Base-by-base conservation (phyloP, 2,888 invertebrate genomes). In the Diarsia rubi region DNA sequence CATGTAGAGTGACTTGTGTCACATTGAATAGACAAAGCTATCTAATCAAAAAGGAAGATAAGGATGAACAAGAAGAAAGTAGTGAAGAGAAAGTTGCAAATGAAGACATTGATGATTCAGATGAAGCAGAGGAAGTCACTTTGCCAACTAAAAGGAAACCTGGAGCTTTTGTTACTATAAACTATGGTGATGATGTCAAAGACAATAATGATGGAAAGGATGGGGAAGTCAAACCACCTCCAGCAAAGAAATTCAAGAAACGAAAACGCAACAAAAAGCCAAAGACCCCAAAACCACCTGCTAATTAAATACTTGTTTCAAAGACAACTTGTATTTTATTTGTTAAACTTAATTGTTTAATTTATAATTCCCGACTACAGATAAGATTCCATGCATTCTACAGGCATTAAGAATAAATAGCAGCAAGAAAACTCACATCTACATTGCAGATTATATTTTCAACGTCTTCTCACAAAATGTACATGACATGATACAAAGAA, bases 1-100 rank as follows among this genome's bases (percentile, higher is more conserved):
- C 97, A 8, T 98, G 98, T 90, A 97, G 98, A 88, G 97, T 98
- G 21, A 98, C 98, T 24, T 98, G 98, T 90, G 92, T 98, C 69
- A 95, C 97, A 72, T 92, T 98, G 47, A 95, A 97, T 83, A 96
- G 94, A 90, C 95, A 96, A 77, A 93, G 89, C 79, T 93, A 94
- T 88, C 86, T 94, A 44, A 90, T 95, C 45, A 94, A 95, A 81
- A 95, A 95, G 76, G 96, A 96, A 86, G 93, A 95, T n/a, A 75
- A 88, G 31, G 83, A 88, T 67, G 90, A 92, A 49, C 86, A 89
- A 77, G 86, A 89, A 78, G 81, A 86, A 69, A 87, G 86, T 67
- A 79, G 74, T 63, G 84, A 84, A 70, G 77, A 91, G 24, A 84
- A 88, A 57, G 82, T 47, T 79, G 77, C 82, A 49, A 88, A 85